Percentiles rank a stretch among this genome's conserved stretches.
Evolutionary conservation across 1,140 invertebrate genomes (phyloP).

Genomic region (Hylyphantes graminicola): DNA sequence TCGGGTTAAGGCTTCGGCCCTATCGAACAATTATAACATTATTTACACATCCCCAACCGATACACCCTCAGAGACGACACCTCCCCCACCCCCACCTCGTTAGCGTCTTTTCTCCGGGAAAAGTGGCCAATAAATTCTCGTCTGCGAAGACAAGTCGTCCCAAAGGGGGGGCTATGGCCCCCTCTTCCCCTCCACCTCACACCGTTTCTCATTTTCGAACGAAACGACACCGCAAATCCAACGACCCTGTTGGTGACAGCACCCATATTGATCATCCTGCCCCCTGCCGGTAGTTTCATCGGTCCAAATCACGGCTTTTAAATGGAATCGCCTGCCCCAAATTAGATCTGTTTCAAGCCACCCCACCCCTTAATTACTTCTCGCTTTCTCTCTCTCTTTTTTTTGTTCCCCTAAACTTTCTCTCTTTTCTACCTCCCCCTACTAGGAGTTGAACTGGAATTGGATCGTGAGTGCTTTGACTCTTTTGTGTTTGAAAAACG

Average conservation of each 20-base stretch:
- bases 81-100: slow-evolving; percentile 2
- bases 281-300: slow-evolving; percentile 21
- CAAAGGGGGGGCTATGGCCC: neutral
- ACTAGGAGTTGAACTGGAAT: neutral
- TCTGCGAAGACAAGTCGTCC: slow-evolving; percentile 34
- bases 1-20: too few relatives aligned
- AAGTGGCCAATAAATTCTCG: slow-evolving; percentile 41
- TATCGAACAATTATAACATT: too few relatives aligned
- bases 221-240: slow-evolving; percentile 24
- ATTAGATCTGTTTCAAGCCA: slow-evolving; percentile 48
- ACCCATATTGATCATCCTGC: slow-evolving; percentile 38
- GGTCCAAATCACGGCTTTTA: slow-evolving; percentile 52
- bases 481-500: slow-evolving; percentile 30
- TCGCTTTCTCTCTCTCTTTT: neutral
- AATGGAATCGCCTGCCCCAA: slow-evolving; percentile 51
- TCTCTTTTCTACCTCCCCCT: neutral
- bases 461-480: slow-evolving; percentile 25
- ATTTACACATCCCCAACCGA: too few relatives aligned
- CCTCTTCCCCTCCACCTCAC: neutral
- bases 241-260: slow-evolving; percentile 32
- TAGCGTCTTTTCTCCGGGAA: slow-evolving; percentile 13
- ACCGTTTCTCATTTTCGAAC: neutral
- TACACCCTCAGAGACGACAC: neutral
- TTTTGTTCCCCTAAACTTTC: neutral
- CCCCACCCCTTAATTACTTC: slow-evolving; percentile 32